Conservation (phyloP, 2,113 vertebrate genomes). For the Hemiscyllium ocellatum region DNA sequence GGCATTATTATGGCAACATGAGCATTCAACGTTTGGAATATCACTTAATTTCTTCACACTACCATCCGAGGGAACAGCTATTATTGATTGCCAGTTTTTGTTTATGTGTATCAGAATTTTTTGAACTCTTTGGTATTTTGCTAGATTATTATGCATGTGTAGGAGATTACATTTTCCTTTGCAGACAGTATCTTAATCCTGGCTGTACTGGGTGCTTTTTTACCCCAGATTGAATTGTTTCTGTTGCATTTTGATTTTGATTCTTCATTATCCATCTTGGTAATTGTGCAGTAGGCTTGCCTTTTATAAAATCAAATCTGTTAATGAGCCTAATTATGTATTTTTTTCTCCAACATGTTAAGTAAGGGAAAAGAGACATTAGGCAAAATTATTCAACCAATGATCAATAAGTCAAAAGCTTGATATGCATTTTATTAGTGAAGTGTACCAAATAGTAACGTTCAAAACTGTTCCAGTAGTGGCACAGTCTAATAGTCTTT, state of each 20-base stretch:
- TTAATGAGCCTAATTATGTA: background rate
- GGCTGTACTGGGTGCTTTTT: background rate
- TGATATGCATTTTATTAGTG: background rate
- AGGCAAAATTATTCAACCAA: background rate
- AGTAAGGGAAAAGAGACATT: background rate
- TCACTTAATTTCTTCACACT: background rate
- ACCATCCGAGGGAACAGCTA: background rate
- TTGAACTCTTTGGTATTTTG: background rate
- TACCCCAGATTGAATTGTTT: background rate
- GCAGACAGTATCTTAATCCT: background rate
- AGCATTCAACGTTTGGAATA: background rate
- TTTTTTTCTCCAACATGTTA: background rate
- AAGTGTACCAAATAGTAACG: background rate
- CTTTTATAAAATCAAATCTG: background rate
- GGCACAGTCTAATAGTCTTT: background rate
- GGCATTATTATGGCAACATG: background rate
- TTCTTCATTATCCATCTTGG: conserved; percentile 5
- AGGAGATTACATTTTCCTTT: background rate
- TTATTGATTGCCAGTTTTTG: background rate
- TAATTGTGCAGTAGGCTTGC: background rate
- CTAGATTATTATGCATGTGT: background rate
- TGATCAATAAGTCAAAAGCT: background rate
- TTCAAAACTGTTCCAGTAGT: background rate
- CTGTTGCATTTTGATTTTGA: background rate
- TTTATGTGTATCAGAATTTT: background rate